Conservation (phyloP, 1,140 invertebrate species). For the Drosophila nebulosa region DNA sequence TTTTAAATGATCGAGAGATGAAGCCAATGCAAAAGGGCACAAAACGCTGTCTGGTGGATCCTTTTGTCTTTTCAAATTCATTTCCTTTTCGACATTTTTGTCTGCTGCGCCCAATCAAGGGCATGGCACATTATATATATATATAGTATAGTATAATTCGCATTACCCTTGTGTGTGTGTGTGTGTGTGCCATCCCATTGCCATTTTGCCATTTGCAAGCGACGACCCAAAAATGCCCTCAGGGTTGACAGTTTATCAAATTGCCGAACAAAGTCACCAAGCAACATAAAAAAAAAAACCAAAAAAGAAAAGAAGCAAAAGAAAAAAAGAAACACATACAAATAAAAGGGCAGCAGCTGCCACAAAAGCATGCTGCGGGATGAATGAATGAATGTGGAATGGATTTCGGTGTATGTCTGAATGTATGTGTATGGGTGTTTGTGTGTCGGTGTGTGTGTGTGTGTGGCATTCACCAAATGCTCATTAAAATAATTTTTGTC, state of each 20-base stretch:
- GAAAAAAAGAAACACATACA: slow-evolving; percentile 23
- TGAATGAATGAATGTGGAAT: slow-evolving; percentile 19
- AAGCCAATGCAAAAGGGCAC: background rate
- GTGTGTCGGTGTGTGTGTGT: slow-evolving; percentile 11
- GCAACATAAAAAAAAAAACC: slow-evolving; percentile 15
- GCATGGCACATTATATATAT: slow-evolving; percentile 1
- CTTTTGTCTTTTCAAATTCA: background rate
- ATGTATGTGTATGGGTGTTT: slow-evolving; percentile 13
- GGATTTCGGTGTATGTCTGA: background rate
- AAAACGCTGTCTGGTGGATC: background rate
- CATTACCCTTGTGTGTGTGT: slow-evolving; percentile 2
- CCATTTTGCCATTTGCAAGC: slow-evolving; percentile 9
- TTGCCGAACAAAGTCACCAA: slow-evolving; percentile 45
- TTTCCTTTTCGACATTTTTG: background rate
- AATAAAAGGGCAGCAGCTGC: slow-evolving; percentile 43
- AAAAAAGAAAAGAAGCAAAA: slow-evolving; percentile 15
- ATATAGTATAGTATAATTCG: slow-evolving; percentile 24
- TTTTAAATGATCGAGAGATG: too few relatives aligned
- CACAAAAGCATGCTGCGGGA: slow-evolving; percentile 26
- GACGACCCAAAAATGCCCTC: slow-evolving; percentile 15
- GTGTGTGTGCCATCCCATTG: background rate
- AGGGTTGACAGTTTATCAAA: slow-evolving; percentile 65
- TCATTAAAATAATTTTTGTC: slow-evolving; percentile 76
- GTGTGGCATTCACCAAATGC: slow-evolving; percentile 40
- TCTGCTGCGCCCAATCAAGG: background rate